Percentiles rank a stretch among this genome's conserved stretches.
phyloP scores from a whole-genome alignment of 2,888 invertebrate species.

The Stenotaenia linearis region DNA sequence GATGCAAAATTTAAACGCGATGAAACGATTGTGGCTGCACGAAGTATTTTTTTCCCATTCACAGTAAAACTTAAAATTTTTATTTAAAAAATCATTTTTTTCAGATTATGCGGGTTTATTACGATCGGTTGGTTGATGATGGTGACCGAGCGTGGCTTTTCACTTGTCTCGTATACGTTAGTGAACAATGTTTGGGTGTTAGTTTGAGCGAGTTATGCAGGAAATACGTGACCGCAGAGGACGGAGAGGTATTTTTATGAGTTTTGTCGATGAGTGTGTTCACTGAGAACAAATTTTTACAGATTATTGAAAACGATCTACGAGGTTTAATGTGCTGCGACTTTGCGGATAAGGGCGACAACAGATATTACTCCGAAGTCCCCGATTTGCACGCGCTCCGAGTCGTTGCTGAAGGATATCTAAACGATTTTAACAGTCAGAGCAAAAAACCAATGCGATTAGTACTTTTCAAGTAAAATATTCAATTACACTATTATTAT shows the following conservation, averaged over 20 bases:
- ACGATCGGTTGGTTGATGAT: constrained; percentile 85
- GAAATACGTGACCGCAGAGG: constrained; percentile 56
- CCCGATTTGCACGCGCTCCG: constrained; percentile 72
- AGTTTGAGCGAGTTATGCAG: constrained; percentile 65
- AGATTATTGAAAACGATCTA: constrained; percentile 74
- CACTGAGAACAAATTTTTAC: constrained; percentile 48
- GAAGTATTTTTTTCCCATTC: constrained; percentile 57
- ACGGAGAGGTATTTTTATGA: constrained; percentile 43
- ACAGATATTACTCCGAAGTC: constrained; percentile 81
- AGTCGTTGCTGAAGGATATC: constrained; percentile 76
- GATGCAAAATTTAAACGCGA: constrained; percentile 72
- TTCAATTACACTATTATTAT: too few species aligned
- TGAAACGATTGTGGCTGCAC: constrained; percentile 91
- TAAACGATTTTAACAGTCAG: constrained; percentile 89
- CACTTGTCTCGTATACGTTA: constrained; percentile 59
- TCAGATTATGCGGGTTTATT: constrained; percentile 75
- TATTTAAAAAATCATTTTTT: too few species aligned
- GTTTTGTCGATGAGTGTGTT: background rate
- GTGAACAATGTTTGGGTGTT: constrained; percentile 53
- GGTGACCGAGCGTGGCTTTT: constrained; percentile 75
- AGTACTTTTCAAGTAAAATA: constrained; percentile 69
- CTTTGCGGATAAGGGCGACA: constrained; percentile 88
- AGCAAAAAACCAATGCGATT: constrained; percentile 94
- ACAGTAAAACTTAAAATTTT: too few species aligned
- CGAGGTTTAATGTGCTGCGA: constrained; percentile 87